Conservation (phyloP, 2,113 vertebrate species). For the Odontophorus gujanensis region DNA sequence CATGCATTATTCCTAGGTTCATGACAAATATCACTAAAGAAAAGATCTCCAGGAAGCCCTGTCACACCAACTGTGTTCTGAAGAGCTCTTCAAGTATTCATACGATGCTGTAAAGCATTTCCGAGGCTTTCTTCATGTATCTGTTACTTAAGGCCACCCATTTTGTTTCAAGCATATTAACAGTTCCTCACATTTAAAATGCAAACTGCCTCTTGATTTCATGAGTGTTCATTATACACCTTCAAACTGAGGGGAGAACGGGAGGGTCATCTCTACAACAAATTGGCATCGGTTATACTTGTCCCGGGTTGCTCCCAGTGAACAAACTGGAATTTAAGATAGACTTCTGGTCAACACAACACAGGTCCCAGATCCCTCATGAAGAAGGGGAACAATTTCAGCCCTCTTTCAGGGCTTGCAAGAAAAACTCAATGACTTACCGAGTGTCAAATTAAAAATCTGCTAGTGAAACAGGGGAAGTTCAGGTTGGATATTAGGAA, state of each 20-base stretch:
- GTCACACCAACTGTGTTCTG: not conserved
- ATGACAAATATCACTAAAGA: not conserved
- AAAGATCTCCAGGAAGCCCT: not conserved
- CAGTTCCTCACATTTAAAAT: not conserved
- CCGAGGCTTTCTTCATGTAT: not conserved
- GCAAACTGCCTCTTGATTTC: not conserved
- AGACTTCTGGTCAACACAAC: not conserved
- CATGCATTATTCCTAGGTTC: not conserved
- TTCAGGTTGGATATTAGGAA: no score
- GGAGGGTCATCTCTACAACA: not conserved
- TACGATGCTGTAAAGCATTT: fast-evolving
- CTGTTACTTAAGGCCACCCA: not conserved
- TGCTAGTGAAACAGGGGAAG: no score
- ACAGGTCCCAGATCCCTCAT: not conserved
- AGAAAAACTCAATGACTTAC: not conserved
- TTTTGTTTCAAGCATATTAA: not conserved
- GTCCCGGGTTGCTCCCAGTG: not conserved
- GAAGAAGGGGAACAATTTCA: not conserved
- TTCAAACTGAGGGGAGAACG: not conserved
- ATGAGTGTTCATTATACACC: fast-evolving
- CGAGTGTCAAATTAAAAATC: not conserved
- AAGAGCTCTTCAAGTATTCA: not conserved
- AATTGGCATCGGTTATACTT: fast-evolving
- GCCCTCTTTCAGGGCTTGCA: not conserved
- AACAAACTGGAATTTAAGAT: not conserved